Percentiles rank a stretch among this genome's conserved stretches.
phyloP scores from a whole-genome alignment of 2,113 vertebrate species.

The Pholis gunnellus region DNA sequence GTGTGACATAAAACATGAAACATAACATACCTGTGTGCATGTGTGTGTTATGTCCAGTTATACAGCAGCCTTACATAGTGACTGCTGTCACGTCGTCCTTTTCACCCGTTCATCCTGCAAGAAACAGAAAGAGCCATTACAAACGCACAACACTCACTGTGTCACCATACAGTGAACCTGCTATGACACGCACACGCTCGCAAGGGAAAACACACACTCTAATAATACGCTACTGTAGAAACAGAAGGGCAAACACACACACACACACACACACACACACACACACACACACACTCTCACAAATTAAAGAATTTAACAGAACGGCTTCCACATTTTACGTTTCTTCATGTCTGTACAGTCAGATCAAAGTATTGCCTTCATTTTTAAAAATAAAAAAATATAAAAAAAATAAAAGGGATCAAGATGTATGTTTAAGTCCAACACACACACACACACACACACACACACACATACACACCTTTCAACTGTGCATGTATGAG shows the following conservation, averaged over 20 bases:
- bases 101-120: slow-evolving; percentile 28
- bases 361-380: background rate
- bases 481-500: background rate
- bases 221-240: background rate
- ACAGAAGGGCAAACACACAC: background rate
- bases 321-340: slow-evolving; percentile 10
- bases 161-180: background rate
- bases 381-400: background rate
- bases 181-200: slow-evolving; percentile 10
- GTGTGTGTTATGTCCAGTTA: slow-evolving; percentile 15
- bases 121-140: background rate
- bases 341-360: background rate
- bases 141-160: background rate
- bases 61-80: background rate
- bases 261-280: slow-evolving; percentile 11
- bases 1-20: background rate
- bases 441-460: slow-evolving; percentile 5
- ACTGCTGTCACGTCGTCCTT: background rate
- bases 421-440: background rate
- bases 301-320: background rate
- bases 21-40: slow-evolving; percentile 19
- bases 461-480: background rate
- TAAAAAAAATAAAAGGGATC: background rate
- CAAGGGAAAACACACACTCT: background rate
- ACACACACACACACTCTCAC: background rate